Conservation (phyloP, 2,888 invertebrate species). For the Meliscaeva auricollis region DNA sequence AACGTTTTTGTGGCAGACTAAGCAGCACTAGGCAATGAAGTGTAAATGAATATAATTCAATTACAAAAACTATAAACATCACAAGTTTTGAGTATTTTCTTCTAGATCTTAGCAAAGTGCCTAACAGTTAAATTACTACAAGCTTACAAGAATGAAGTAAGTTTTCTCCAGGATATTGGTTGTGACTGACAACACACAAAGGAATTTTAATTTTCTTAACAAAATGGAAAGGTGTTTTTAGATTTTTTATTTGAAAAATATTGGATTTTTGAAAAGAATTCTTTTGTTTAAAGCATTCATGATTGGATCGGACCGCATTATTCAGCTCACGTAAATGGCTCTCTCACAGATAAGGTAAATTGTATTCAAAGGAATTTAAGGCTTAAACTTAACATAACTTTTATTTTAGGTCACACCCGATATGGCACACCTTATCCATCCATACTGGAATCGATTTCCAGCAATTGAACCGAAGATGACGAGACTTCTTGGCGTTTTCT, state of each 20-base stretch:
- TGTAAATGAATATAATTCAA: constrained; percentile 35
- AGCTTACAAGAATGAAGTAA: neutral
- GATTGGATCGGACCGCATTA: constrained; percentile 83
- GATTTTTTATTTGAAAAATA: neutral
- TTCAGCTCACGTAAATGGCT: constrained; percentile 86
- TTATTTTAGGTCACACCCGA: constrained; percentile 87
- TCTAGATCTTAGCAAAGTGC: neutral
- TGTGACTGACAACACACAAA: neutral
- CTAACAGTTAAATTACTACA: neutral
- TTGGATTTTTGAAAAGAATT: neutral
- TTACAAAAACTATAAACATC: constrained; percentile 36
- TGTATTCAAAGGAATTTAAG: neutral
- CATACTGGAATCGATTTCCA: constrained; percentile 94
- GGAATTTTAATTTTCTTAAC: neutral
- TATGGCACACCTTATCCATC: constrained; percentile 88
- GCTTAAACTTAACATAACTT: too few species aligned
- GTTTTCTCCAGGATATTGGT: neutral
- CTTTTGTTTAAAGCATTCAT: constrained; percentile 83
- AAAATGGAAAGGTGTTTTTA: neutral
- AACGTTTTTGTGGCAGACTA: constrained; percentile 1
- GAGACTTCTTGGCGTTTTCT: constrained; percentile 91
- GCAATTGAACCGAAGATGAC: constrained; percentile 96
- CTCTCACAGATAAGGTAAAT: constrained; percentile 92
- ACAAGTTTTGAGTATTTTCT: neutral
- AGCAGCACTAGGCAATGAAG: constrained; percentile 30